These are phyloP conservation scores for Hemiprocne comata DNA, from an alignment of 2,113 vertebrate genomes.

Conservation along the genomic window DNA sequence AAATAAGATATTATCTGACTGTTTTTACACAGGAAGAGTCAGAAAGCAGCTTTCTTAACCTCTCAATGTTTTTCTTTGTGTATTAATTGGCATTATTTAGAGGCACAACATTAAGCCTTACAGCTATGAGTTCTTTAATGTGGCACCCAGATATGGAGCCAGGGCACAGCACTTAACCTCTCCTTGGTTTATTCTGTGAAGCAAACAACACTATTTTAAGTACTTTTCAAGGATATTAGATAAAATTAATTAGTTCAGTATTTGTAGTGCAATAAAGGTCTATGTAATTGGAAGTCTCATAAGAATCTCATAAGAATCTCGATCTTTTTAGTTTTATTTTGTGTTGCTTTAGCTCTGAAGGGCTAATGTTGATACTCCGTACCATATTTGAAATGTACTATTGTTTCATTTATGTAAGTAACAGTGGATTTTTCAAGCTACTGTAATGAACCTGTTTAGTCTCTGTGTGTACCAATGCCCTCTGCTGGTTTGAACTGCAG, in stretches of 20 bases:
- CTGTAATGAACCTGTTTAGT: not conserved
- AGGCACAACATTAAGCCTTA: not conserved
- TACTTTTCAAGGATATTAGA: not conserved
- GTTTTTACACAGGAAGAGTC: not conserved
- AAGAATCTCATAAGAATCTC: not conserved
- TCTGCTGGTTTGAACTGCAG: constrained; percentile 51
- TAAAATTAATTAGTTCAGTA: not conserved
- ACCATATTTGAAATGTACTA: not conserved
- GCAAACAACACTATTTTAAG: not conserved
- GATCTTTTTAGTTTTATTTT: not conserved
- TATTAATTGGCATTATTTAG: not conserved
- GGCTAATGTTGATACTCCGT: not conserved
- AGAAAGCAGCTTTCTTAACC: not conserved
- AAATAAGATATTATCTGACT: not conserved
- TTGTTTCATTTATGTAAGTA: constrained; percentile 29
- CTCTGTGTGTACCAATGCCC: constrained; percentile 42
- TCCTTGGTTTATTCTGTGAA: not conserved
- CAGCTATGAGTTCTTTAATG: not conserved
- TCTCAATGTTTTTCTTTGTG: not conserved
- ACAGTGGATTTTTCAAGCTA: not conserved
- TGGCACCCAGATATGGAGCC: not conserved
- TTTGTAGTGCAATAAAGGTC: not conserved
- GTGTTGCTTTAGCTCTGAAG: not conserved
- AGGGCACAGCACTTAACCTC: not conserved
- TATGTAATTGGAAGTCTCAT: not conserved